Evolutionary conservation across 2,113 vertebrate genomes (phyloP).

Genomic region (Collichthys lucidus): DNA sequence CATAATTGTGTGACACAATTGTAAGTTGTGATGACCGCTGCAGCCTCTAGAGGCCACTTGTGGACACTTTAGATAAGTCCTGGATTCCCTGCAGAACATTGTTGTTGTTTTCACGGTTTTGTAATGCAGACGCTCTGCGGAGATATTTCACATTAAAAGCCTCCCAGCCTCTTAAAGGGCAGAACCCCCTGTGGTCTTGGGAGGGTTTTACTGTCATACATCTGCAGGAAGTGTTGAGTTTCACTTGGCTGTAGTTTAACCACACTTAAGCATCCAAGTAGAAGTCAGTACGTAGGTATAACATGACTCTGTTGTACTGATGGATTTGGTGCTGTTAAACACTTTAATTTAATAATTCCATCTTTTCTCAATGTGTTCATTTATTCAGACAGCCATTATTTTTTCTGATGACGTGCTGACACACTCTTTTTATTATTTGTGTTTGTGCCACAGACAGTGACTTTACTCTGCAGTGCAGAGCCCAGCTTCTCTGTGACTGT

Average conservation of each 20-base stretch:
- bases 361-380: not conserved
- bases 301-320: not conserved
- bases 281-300: not conserved
- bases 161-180: not conserved
- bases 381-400: not conserved
- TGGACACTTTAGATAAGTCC: not conserved
- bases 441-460: not conserved
- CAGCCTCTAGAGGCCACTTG: not conserved
- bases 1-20: no score
- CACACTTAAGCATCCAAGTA: not conserved
- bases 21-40: not conserved
- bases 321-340: no score
- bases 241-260: not conserved
- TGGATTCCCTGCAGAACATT: not conserved
- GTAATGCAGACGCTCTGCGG: not conserved
- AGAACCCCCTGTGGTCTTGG: not conserved
- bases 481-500: not conserved
- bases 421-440: constrained; percentile 5
- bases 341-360: not conserved
- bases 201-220: not conserved
- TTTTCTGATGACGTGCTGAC: constrained; percentile 12
- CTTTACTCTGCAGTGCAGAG: constrained; percentile 2
- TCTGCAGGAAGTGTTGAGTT: not conserved
- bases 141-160: not conserved
- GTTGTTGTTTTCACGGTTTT: not conserved